Base-by-base conservation (phyloP, 2,797 vertebrate genomes). In the Tragelaphus oryx region DNA sequence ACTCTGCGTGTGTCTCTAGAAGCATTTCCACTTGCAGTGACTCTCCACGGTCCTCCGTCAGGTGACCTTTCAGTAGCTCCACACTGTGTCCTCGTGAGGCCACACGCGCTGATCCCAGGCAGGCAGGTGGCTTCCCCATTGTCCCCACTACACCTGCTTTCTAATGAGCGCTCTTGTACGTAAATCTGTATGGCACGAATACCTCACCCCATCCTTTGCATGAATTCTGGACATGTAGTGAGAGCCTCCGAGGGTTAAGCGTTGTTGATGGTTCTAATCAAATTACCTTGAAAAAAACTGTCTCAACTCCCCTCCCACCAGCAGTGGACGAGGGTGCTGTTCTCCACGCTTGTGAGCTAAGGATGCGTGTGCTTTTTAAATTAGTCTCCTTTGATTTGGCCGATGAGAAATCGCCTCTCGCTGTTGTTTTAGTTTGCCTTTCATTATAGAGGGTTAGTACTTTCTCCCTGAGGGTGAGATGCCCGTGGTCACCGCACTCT, bases 21-120 rank as follows among this genome's bases (percentile, higher is more conserved):
- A 33, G 10, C n/a, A 54, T 13, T 54, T 54, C n/a, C 48, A 24
- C 22, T 54, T 52, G 12, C 48, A 54, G 2, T 11, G 44, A 33
- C 11, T 22, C 20, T 33, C 48, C 76, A 3, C 0, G 22, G 1
- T 33, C 48, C 12, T 52, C 4, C 4, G 10, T 3, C 11, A 52
- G 12, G 76, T 14, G 76, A 52, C 48, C 5, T 33, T 24, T 13
- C 48, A 54, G 20, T 7, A 28, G 3, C 46, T 33, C 48, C 48
- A 33, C 20, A 8, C 12, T 30, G 16, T 52, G 48, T 79, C 48
- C 76, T 22, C 6, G 1, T 52, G 76, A n/a, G 76, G 48, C 28
- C 76, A 79, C 76, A 22, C 17, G 1, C 4, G 1, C 16, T 20
- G 75, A n/a, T 6, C 26, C 48, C 12, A 6, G 50, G 76, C 76